phyloP scores from a whole-genome alignment of 2,888 invertebrate species.

The Neuroscelio doddi region DNA sequence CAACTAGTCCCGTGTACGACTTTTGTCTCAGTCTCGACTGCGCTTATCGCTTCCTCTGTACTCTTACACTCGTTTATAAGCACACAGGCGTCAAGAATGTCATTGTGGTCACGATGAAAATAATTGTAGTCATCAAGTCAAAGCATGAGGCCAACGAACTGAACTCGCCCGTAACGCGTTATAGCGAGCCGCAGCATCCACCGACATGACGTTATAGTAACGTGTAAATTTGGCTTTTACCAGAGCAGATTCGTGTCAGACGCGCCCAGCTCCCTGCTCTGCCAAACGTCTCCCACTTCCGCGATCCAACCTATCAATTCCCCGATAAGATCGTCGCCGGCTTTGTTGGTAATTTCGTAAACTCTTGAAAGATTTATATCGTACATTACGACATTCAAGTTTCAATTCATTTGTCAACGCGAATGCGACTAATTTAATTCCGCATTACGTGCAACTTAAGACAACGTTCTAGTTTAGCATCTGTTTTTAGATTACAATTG shows the following conservation, averaged over 20 bases:
- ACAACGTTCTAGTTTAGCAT: no score
- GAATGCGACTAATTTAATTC: no score
- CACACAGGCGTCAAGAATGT: not conserved
- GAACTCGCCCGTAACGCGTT: no score
- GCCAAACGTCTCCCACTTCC: conserved; percentile 9
- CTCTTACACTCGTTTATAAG: no score
- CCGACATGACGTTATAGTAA: not conserved
- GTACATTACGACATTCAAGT: no score
- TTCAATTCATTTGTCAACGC: no score
- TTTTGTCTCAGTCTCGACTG: conserved; percentile 24
- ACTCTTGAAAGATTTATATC: no score
- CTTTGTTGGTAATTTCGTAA: no score
- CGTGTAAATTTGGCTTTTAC: conserved; percentile 15
- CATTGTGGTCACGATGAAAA: conserved; percentile 32
- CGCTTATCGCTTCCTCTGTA: conserved; percentile 1
- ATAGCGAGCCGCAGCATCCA: not conserved
- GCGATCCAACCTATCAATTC: conserved; percentile 10
- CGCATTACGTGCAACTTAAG: no score
- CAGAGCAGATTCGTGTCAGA: conserved; percentile 8
- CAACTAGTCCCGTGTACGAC: conserved; percentile 14
- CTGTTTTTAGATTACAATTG: no score
- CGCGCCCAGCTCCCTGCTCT: not conserved
- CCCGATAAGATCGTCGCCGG: conserved; percentile 5
- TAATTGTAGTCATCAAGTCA: conserved; percentile 37
- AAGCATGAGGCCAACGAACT: conserved; percentile 39